Evolutionary conservation across 2,797 vertebrate species (phyloP).

Genomic region (Antrozous pallidus): DNA sequence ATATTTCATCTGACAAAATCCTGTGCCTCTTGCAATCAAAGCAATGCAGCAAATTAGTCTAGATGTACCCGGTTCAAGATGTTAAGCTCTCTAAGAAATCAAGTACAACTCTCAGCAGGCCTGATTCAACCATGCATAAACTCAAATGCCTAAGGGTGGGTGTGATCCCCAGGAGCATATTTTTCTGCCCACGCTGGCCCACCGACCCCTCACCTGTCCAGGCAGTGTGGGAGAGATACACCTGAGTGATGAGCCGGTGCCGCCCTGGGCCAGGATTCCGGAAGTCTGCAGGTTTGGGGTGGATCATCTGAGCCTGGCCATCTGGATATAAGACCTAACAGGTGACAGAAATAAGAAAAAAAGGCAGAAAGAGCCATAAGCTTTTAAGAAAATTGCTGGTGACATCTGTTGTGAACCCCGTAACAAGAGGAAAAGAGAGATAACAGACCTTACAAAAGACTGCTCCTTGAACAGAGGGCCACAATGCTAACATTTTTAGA

Average conservation of each 20-base stretch:
- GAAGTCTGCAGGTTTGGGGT: constrained; percentile 96
- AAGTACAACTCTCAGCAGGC: not conserved
- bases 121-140: not conserved
- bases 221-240: constrained; percentile 95
- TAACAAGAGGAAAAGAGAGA: not conserved
- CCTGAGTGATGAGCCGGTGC: constrained; percentile 95
- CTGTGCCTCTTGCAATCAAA: not conserved
- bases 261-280: constrained; percentile 92
- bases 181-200: not conserved
- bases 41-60: not conserved
- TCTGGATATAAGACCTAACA: constrained; percentile 94
- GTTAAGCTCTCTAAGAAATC: not conserved
- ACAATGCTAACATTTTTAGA: not conserved
- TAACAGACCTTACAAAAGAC: not conserved
- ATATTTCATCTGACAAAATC: not conserved
- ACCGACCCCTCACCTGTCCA: constrained; percentile 90
- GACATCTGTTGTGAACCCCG: not conserved
- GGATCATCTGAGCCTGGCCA: constrained; percentile 95
- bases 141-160: not conserved
- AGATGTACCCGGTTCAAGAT: not conserved
- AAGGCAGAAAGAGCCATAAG: not conserved
- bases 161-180: not conserved
- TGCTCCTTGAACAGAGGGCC: not conserved
- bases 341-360: not conserved
- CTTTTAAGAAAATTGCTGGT: not conserved